Evolutionary conservation across 2,113 vertebrate species (phyloP), one percentile per base, ranked within the genome.

Genomic region (Cisticola juncidis): DNA sequence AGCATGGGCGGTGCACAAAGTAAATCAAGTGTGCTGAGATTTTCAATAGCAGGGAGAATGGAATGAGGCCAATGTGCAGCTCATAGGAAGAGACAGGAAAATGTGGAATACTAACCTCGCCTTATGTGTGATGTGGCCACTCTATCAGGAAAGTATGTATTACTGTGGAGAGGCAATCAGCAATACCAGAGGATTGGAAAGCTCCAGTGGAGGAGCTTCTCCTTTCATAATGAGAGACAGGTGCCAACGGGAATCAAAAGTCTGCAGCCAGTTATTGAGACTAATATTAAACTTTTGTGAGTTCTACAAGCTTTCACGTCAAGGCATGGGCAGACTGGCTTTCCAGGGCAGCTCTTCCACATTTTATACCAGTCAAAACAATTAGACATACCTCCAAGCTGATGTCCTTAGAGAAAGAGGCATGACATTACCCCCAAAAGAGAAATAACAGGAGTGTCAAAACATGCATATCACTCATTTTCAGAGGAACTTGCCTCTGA

Each of bases 351-450:
- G 87, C 90, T 78, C 92, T 93, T 95, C 72, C 85, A 86, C 51
- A 93, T 96, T 95, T 96, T 85, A 92, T 72, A 94, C 76, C 69
- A 86, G 90, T 96, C 96, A 96, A 77, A 95, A 77, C 68, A 94
- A 96, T 96, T 94, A 68, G 94, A 96, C 60, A 95, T 73, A 95
- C 91, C 42, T 88, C 62, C 60, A 77, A 76, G 64, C 51, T 93
- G 87, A 96, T 71, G 51, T 85, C 64, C 47, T 88, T 14, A 6
- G 31, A 91, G 58, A 81, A 77, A 90, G 56, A 88, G 60, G 87
- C 90, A 90, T 94, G 90, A 92, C 85, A 21, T 92, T 88, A 83
- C 51, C 78, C 73, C 74, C 82, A 88, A 70, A 94, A 91, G 79
- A 85, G 70, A 91, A 96, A 77, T 90, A 93, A 77, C 33, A n/a